Percentiles rank a stretch among this genome's conserved stretches.
These are phyloP conservation scores for Elachura formosa DNA, from an alignment of 2,113 vertebrate genomes.

Conservation along the genomic window DNA sequence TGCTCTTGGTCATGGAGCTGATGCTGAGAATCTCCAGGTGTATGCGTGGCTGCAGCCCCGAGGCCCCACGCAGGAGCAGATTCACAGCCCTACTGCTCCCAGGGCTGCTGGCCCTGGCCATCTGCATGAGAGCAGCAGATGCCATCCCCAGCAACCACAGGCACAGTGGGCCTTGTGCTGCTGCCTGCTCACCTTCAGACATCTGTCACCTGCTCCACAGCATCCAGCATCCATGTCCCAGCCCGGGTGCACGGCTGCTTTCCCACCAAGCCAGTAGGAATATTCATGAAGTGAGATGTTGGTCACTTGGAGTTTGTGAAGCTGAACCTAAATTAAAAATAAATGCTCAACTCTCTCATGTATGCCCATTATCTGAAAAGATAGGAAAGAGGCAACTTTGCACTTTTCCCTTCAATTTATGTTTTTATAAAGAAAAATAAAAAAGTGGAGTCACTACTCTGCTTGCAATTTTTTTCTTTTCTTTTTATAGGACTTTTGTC, in stretches of 20 bases:
- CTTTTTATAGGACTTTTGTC: background rate
- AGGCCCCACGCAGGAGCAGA: fast-evolving
- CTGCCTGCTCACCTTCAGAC: constrained; percentile 27
- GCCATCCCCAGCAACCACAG: background rate
- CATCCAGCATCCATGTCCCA: background rate
- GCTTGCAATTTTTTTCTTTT: background rate
- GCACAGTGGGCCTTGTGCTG: background rate
- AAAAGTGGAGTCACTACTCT: background rate
- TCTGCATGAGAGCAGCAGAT: background rate
- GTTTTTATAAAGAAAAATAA: background rate
- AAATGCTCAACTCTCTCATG: fast-evolving
- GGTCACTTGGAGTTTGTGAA: background rate
- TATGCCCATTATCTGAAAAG: background rate
- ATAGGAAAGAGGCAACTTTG: background rate
- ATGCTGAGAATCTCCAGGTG: background rate
- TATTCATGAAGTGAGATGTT: fast-evolving
- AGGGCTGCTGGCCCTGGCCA: background rate
- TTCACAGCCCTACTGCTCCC: background rate
- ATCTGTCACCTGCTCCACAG: background rate
- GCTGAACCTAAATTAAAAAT: background rate
- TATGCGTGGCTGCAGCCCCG: fast-evolving
- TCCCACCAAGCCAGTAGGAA: background rate
- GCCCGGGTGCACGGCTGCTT: fast-evolving
- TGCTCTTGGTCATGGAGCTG: background rate
- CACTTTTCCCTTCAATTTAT: background rate